phyloP scores from a whole-genome alignment of 2,797 vertebrate species.

The Coracias cyanogaster region DNA sequence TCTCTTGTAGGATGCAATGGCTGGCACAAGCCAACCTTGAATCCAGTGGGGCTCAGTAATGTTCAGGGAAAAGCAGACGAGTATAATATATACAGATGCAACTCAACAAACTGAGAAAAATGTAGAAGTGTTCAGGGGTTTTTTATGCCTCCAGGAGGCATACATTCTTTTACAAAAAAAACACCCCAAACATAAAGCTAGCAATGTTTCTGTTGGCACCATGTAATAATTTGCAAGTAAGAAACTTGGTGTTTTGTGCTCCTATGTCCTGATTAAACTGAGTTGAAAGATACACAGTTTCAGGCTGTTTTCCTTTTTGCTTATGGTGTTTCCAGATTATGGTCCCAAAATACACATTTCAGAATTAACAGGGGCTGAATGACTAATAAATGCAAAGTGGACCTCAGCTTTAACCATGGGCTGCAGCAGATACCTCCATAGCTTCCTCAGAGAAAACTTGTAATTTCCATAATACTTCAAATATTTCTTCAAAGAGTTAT shows the following conservation, averaged over 20 bases:
- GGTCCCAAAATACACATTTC: background rate
- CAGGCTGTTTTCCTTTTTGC: background rate
- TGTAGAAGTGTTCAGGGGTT: rapidly evolving
- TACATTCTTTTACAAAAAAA: background rate
- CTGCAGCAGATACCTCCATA: background rate
- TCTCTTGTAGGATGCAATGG: background rate
- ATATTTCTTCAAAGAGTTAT: background rate
- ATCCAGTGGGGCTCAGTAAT: background rate
- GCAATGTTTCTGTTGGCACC: background rate
- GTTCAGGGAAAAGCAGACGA: background rate
- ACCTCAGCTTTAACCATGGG: background rate
- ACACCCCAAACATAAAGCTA: background rate
- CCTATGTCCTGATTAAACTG: background rate
- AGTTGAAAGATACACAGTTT: background rate
- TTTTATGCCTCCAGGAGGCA: background rate
- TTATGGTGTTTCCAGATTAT: background rate
- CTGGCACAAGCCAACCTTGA: background rate
- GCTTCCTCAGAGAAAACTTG: background rate
- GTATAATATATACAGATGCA: background rate
- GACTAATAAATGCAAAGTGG: background rate
- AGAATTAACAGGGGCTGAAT: background rate
- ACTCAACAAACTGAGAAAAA: background rate
- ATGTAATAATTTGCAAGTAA: background rate
- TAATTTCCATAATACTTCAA: background rate
- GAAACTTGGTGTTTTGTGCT: background rate